Evolutionary conservation across 2,113 vertebrate genomes (phyloP).

Genomic region (Donacobius atricapilla): DNA sequence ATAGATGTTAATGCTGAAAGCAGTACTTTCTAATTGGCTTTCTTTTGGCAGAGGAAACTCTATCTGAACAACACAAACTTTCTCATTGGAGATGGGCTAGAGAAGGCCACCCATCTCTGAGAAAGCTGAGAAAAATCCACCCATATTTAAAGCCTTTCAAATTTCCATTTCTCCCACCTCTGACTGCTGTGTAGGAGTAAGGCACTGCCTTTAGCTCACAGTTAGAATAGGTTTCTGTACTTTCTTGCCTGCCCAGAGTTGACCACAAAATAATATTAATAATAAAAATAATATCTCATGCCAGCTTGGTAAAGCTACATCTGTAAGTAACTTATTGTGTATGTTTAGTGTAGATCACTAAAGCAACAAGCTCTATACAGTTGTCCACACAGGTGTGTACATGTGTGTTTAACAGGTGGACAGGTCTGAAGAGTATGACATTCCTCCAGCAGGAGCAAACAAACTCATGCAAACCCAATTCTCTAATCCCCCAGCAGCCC

Average conservation of each 20-base stretch:
- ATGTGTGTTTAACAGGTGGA: not conserved
- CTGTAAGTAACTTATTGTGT: not conserved
- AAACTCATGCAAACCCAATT: not conserved
- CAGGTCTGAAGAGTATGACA: not conserved
- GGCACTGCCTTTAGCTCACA: not conserved
- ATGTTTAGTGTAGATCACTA: not conserved
- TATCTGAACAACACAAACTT: not conserved
- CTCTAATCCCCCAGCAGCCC: not conserved
- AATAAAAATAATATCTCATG: not conserved
- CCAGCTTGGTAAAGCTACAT: not conserved
- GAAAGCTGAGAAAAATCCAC: not conserved
- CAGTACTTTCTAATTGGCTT: not conserved
- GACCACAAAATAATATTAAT: not conserved
- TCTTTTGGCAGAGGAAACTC: not conserved
- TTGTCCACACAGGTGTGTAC: not conserved
- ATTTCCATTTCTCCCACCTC: not conserved
- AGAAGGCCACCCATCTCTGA: not conserved
- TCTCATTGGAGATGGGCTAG: not conserved
- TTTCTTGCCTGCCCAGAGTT: not conserved
- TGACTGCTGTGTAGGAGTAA: not conserved
- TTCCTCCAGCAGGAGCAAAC: not conserved
- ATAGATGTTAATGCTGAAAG: not conserved
- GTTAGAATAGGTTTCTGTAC: not conserved
- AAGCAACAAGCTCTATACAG: not conserved
- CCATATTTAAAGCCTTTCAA: not conserved